Base-by-base conservation (phyloP, 2,113 vertebrate species). In the Anguilla rostrata region DNA sequence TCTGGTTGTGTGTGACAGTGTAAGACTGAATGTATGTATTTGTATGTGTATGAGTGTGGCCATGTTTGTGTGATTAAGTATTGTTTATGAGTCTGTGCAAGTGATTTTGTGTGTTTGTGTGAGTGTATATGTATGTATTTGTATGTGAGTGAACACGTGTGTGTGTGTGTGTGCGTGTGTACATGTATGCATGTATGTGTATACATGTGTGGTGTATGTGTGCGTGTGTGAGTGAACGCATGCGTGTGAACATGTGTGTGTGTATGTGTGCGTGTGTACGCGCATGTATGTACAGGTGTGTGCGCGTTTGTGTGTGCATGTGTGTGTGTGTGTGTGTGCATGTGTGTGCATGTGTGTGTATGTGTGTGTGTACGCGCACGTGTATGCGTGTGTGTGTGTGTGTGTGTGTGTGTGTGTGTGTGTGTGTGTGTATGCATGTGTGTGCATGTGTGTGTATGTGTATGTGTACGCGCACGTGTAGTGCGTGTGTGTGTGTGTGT, bases 261-360 rank as follows among this genome's bases (percentile, higher is more conserved):
- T 81, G 57, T 89, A 80, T 57, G 85, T 81, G 86, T 83, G 84
- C 86, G 84, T 85, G 85, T 83, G 60, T 84, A 56, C 57, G 41
- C 83, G 84, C 56, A 49, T 86, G 87, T 87, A 88, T 87, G 85
- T 89, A 9, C 12, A 11, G 7, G 49, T 53, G 49, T 53, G 49
- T 14, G 11, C 12, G 7, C 14, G 49, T 53, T 6, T 11, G 49
- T 53, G 49, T 53, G 7, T 53, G 49, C 12, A 86, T 82, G 81
- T 89, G 90, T 88, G 90, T 89, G 87, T 66, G 87, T 66, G 63
- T 86, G 90, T 79, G 84, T 81, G 75, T 83, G 88, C 49, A 14
- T 53, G 49, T 34, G 41, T 66, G 78, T 41, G 43, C 20, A 43
- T 80, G 84, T 88, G 78, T 83, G 92, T 91, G 94, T 93, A 94